Evolutionary conservation across 1,140 invertebrate genomes (phyloP), one percentile per base, ranked within the genome.

Genomic region (Temnothorax curvispinosus): DNA sequence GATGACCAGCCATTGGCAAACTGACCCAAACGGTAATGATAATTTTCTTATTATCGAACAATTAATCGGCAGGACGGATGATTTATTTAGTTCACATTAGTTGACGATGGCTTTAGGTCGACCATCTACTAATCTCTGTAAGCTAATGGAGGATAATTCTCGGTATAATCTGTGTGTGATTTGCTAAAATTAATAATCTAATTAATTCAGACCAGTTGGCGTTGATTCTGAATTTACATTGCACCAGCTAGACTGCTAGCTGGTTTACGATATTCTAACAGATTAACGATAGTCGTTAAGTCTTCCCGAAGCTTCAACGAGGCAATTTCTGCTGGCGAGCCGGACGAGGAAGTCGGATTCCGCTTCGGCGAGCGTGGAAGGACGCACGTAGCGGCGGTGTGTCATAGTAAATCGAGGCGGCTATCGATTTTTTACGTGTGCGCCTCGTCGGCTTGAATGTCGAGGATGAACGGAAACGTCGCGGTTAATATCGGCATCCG

Each of bases 351-450:
- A 87, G 85, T 67, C 76, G 69, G 60, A 72, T 81, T 74, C 58
- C 32, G 67, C 76, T 47, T 74, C 38, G 74, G 41, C 21, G 64
- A 85, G 85, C 50, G 32, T 60, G 54, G 80, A 74, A 69, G 41
- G 80, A 82, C 54, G 65, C 52, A 82, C 80, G 52, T 82, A 72
- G 67, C 80, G n/a, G 15, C 15, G 69, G 69, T 84, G 69, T 84
- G 80, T 84, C 54, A 74, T 60, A 60, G 54, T 84, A 84, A 84
- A 84, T 84, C 69, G 80, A 84, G 80, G 41, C 69, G 54, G 32
- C 54, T 84, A 84, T 84, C 80, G 80, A 84, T 84, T 84, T 75
- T 84, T 84, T 84, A 84, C 69, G 80, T 84, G 56, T 47, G 80
- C 52, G 80, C 35, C 80, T 82, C 80, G 69, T 84, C 54, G 44